Evolutionary conservation across 2,888 invertebrate genomes (phyloP), one percentile per base, ranked within the genome.

Genomic region (Oeneis ivallda): DNA sequence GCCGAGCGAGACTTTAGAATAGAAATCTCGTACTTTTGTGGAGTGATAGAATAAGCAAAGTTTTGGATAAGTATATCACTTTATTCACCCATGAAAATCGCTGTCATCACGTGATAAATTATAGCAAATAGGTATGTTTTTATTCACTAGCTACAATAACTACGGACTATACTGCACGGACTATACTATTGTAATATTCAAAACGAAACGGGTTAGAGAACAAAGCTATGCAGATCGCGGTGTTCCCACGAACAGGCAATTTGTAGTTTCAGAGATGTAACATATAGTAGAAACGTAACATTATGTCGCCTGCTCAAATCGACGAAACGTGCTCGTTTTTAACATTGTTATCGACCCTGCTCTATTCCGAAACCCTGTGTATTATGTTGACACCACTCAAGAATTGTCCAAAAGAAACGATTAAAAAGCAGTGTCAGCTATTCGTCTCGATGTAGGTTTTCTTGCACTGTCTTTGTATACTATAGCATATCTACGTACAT

Each of bases 281-380:
- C 39, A 11, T 56, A 15, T 19, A 2, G 11, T 17, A 19, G 10
- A 50, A 56, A 43, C 13, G 19, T 17, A 17, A 56, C 54, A 7
- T 53, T 54, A n/a, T 53, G 41, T 67, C 34, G 52, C 52, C 52
- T 15, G n/a, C 32, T 52, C 8, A 34, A 34, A 34, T 34, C 34
- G 52, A n/a, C 34, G 15, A 13, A n/a, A 53, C 52, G 52, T 53
- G 52, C 52, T 53, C 52, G 52, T 34, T 37, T 34, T 3, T 13
- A 32, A 32, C n/a, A 52, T 34, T 32, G 32, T 13, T 32, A 52
- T 34, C 11, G 17, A 13, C 32, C 34, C n/a, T 34, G 52, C 34
- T 34, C 34, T 34, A n/a, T 53, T 53, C 13, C 32, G 15, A 34
- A 34, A 53, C 8, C n/a, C 13, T 8, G 34, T 34, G 52, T 15